Base-by-base conservation (phyloP, 1,140 invertebrate species). In the Steinernema khuongi region DNA sequence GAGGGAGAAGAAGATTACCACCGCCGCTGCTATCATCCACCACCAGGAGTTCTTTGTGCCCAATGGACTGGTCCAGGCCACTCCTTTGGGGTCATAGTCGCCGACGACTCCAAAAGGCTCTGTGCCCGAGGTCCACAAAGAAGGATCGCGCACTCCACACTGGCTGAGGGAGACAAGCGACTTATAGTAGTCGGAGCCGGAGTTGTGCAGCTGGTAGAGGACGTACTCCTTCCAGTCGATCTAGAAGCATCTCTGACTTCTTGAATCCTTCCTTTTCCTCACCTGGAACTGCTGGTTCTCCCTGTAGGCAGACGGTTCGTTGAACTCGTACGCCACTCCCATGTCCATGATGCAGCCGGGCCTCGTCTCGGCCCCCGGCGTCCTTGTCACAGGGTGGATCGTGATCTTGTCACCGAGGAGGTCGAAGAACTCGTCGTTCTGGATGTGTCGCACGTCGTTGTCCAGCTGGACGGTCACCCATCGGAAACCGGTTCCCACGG, bases 221-320 rank as follows among this genome's bases (percentile, higher is more conserved):
- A 60, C 50, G 50, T 14, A 60, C 26, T 60, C 50, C 22, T 60
- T 60, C 50, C 50, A 60, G 50, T 60, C 50, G 26, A 60, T 7
- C 50, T 60, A 22, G 7, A 60, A 60, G n/a, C n/a, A n/a, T n/a
- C n/a, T n/a, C n/a, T n/a, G n/a, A n/a, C n/a, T n/a, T n/a, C n/a
- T n/a, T n/a, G n/a, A n/a, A n/a, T n/a, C n/a, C n/a, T n/a, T n/a
- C n/a, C n/a, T n/a, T n/a, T n/a, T n/a, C n/a, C n/a, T n/a, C n/a
- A n/a, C n/a, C n/a, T n/a, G n/a, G n/a, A n/a, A n/a, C n/a, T n/a
- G n/a, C n/a, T n/a, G n/a, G n/a, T n/a, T n/a, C n/a, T n/a, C n/a
- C n/a, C n/a, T n/a, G n/a, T n/a, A n/a, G n/a, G n/a, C n/a, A n/a
- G n/a, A n/a, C n/a, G n/a, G n/a, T n/a, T n/a, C n/a, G n/a, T n/a